These are phyloP conservation scores for Dusona sp. DNA, from an alignment of 2,888 invertebrate species.

Conservation along the genomic window DNA sequence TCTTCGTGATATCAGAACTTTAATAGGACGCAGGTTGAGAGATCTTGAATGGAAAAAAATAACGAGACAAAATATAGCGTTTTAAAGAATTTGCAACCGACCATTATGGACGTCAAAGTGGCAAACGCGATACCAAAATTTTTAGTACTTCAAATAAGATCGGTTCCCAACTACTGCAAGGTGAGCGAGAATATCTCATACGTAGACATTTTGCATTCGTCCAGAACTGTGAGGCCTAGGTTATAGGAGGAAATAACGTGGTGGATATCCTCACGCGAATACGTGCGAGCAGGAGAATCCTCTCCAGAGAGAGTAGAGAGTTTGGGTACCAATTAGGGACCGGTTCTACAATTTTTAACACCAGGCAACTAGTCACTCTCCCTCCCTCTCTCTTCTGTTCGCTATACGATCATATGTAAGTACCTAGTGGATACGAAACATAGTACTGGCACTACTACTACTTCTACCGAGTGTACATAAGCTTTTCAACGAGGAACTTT, in stretches of 20 bases:
- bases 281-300: slow-evolving; percentile 43
- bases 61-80: neutral
- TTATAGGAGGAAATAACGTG: slow-evolving; percentile 32
- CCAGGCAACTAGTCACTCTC: slow-evolving; percentile 63
- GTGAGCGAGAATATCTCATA: slow-evolving; percentile 1
- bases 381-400: slow-evolving; percentile 35
- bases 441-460: slow-evolving; percentile 22
- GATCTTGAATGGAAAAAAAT: neutral
- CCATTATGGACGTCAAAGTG: neutral
- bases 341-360: slow-evolving; percentile 72
- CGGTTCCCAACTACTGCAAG: neutral
- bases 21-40: neutral
- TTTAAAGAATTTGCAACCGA: neutral
- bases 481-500: slow-evolving; percentile 2
- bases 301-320: slow-evolving; percentile 53
- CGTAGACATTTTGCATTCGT: slow-evolving; percentile 51
- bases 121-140: neutral
- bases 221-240: slow-evolving; percentile 41
- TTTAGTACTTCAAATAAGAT: neutral
- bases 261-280: slow-evolving; percentile 12
- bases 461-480: slow-evolving; percentile 15
- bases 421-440: slow-evolving; percentile 21
- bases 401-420: slow-evolving; percentile 48
- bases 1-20: slow-evolving; percentile 14
- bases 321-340: slow-evolving; percentile 76